phyloP scores from a whole-genome alignment of 2,797 vertebrate species.

The Delichon dasypus region DNA sequence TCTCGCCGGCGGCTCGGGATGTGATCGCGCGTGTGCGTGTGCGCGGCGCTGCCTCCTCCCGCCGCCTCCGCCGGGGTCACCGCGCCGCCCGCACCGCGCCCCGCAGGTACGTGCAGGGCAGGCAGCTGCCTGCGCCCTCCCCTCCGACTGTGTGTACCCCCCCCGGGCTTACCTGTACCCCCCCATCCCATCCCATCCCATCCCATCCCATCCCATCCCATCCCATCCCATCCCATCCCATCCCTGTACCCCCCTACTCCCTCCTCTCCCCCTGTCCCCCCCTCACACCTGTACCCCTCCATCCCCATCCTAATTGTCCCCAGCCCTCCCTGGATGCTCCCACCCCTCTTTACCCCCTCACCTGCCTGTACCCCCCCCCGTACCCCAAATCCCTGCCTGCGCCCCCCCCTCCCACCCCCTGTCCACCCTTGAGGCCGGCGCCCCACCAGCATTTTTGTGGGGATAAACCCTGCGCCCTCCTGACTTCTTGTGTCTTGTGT shows the following conservation, averaged over 20 bases:
- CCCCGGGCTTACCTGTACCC: neutral
- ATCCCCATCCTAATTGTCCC: neutral
- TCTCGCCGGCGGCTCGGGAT: neutral
- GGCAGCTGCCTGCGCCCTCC: neutral
- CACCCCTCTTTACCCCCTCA: neutral
- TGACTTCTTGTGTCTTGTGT: neutral
- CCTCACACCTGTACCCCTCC: neutral
- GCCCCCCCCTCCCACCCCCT: too few relatives aligned
- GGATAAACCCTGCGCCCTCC: neutral
- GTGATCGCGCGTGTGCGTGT: neutral
- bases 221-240: neutral
- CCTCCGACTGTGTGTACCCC: neutral
- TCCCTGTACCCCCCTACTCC: neutral
- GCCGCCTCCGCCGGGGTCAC: neutral
- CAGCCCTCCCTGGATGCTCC: neutral
- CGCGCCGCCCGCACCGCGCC: neutral
- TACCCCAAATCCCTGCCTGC: neutral
- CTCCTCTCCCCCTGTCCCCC: neutral
- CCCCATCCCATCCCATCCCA: neutral
- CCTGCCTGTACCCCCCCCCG: neutral
- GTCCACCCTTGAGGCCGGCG: neutral
- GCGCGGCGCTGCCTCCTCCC: slow-evolving; percentile 1
- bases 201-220: neutral
- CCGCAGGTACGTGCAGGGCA: neutral
- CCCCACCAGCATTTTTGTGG: neutral